Evolutionary conservation across 2,888 invertebrate species (phyloP), one percentile per base, ranked within the genome.

Genomic region (Ochropacha duplaris): DNA sequence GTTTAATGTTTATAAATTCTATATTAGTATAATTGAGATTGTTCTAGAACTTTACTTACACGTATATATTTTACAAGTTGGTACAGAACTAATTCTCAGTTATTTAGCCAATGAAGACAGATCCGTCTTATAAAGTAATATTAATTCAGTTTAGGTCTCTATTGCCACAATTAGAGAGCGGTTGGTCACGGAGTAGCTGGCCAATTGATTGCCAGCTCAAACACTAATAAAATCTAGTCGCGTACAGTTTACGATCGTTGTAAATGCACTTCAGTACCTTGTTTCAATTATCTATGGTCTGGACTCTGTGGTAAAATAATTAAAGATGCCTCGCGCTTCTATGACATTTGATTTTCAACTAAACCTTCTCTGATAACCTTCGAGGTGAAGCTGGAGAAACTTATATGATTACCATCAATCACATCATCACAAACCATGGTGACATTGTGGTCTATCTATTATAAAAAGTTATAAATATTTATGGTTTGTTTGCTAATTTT

Each of bases 211-310:
- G 6, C 61, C 50, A 55, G 58, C 68, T 59, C 62, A 56, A 54
- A 56, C 57, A 55, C 16, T 31, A 65, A 62, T 66, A 69, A 69
- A 64, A 63, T 19, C 55, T 56, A 66, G 65, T 59, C 61, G 52
- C 54, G 49, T 39, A 28, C 63, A 52, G 57, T 69, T 69, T 69
- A 70, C 66, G 62, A 66, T 58, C 58, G 65, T 26, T 66, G 64
- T 56, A 57, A 60, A 65, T 66, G 66, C 61, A 57, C 49, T 22
- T 16, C 9, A 12, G 22, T 24, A 49, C 22, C 22, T 49, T 14
- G 57, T 56, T 71, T 71, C 71, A 68, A 70, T 70, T 65, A 68
- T 62, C 51, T 28, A 24, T 19, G n/a, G 36, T 36, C 36, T 55
- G 51, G 39, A 49, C 22, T 34, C 52, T 55, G 56, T 68, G 66